Evolutionary conservation across 2,888 invertebrate genomes (phyloP), one percentile per base, ranked within the genome.

Genomic region (Pseudoips prasinana): DNA sequence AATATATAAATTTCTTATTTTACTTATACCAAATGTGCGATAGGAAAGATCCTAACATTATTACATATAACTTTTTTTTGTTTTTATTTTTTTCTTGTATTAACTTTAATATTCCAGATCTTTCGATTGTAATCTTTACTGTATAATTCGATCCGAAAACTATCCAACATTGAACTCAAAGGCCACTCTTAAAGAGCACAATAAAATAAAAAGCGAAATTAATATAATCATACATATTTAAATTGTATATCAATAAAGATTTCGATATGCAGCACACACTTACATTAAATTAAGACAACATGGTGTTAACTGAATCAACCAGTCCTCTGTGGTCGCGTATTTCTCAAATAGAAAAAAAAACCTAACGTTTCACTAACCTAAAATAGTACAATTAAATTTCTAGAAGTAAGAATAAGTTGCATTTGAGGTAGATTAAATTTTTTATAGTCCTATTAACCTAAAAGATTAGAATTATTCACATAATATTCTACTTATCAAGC

Each of bases 381-480:
- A 81, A 59, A 63, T 77, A 80, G 66, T 82, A 57, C 53, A 75
- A 75, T 76, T 81, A 76, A 67, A 74, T 65, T 78, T 75, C 82
- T 87, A 85, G 65, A 72, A 75, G 64, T 80, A 83, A 79, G 70
- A 76, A 82, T 85, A 86, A 84, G 82, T 87, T 86, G 73, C 68
- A 68, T 77, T 82, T 88, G 88, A 88, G 88, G 88, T 88, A 88
- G 88, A 87, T 88, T 78, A 79, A 83, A 76, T 83, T 87, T 86
- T 87, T 87, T 86, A 88, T 80, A 87, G 75, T 83, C 86, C 88
- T 88, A 88, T 85, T 88, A 87, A 76, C 83, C 84, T 88, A 88
- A 73, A 65, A 68, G 71, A 84, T 83, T 83, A 84, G 73, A 83
- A 84, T 73, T 85, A 87, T 83, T 82, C 87, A 88, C 82, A 84